A percentile compares a stretch with the other conserved stretches of the same genome.
These are phyloP conservation scores for Toxotes jaculatrix DNA, from an alignment of 2,113 vertebrate species.

Conservation along the genomic window DNA sequence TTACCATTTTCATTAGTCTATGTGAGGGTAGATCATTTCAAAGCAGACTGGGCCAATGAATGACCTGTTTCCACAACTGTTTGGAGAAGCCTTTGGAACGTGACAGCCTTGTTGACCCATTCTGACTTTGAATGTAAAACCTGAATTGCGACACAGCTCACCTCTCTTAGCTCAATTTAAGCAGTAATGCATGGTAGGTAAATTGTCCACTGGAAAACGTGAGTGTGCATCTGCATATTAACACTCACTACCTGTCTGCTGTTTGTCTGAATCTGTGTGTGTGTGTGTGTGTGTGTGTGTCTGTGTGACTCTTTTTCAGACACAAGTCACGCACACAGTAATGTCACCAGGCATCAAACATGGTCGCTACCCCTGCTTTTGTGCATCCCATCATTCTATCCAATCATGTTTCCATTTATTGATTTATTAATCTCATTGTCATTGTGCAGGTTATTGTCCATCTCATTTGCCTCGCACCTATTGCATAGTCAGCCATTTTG, in stretches of 20 bases:
- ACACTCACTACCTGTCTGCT: conserved; percentile 33
- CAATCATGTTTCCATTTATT: neutral
- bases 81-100: neutral
- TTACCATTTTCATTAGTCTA: neutral
- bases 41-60: neutral
- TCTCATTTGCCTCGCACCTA: neutral
- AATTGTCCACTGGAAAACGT: conserved; percentile 7
- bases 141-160: too few relatives aligned
- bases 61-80: too few relatives aligned
- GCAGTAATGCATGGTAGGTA: conserved; percentile 15
- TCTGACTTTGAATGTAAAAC: too few relatives aligned
- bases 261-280: conserved; percentile 4
- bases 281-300: neutral
- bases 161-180: conserved; percentile 25
- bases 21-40: neutral
- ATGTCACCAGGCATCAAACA: conserved; percentile 2
- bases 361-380: neutral
- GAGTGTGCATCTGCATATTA: conserved; percentile 32
- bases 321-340: neutral
- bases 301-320: neutral
- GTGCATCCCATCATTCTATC: neutral
- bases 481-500: neutral
- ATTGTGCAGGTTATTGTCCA: conserved; percentile 6
- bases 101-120: too few relatives aligned
- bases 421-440: conserved; percentile 20